Percentiles rank a stretch among this genome's conserved stretches.
These are phyloP conservation scores for Trichogramma pretiosum DNA, from an alignment of 1,140 invertebrate genomes.

Conservation along the genomic window DNA sequence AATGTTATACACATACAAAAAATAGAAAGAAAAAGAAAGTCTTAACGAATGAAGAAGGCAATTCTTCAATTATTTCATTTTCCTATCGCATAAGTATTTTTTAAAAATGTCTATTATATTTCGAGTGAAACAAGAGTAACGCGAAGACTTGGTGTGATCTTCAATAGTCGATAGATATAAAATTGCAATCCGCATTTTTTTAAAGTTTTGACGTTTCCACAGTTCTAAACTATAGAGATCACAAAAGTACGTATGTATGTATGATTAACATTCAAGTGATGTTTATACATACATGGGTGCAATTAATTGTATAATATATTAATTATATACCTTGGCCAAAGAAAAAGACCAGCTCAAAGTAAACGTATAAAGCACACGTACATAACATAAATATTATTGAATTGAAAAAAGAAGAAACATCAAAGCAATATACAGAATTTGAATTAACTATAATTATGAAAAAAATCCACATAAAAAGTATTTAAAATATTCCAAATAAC, in stretches of 20 bases:
- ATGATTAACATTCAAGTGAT: too few relatives aligned
- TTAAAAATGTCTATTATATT: not conserved
- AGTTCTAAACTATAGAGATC: constrained; percentile 11
- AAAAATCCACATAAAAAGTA: constrained; percentile 26
- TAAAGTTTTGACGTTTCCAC: constrained; percentile 4
- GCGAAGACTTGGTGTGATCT: too few relatives aligned
- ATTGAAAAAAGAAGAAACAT: constrained; percentile 24
- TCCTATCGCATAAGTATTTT: not conserved
- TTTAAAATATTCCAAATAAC: constrained; percentile 21
- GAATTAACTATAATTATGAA: too few relatives aligned
- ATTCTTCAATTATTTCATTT: not conserved
- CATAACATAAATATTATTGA: constrained; percentile 5
- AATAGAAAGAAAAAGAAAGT: too few relatives aligned
- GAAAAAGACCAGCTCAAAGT: constrained; percentile 4
- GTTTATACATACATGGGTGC: too few relatives aligned
- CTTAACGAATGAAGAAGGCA: too few relatives aligned
- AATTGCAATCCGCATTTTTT: too few relatives aligned
- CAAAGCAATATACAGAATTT: too few relatives aligned
- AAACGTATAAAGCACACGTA: not conserved
- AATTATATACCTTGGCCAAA: constrained; percentile 8
- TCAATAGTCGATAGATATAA: too few relatives aligned
- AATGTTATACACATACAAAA: too few relatives aligned
- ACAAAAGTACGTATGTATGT: too few relatives aligned
- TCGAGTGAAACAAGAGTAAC: not conserved
- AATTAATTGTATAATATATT: too few relatives aligned